Evolutionary conservation across 2,888 invertebrate genomes (phyloP).

Genomic region (Leptodirus hochenwartii): DNA sequence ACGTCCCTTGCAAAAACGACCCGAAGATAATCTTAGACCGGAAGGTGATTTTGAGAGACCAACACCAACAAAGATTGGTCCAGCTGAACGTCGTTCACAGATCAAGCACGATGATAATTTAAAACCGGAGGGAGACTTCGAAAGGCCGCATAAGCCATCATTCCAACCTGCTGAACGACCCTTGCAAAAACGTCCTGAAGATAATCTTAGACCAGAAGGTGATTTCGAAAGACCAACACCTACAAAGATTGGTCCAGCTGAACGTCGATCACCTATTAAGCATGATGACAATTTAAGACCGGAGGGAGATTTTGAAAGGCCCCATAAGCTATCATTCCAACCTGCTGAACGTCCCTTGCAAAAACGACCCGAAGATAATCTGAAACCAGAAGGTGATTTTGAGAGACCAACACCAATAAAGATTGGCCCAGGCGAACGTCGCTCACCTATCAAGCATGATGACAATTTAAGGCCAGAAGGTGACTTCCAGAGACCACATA

Average conservation of each 20-base stretch:
- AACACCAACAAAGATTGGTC: constrained; percentile 23
- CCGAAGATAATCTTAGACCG: constrained; percentile 28
- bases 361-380: constrained; percentile 27
- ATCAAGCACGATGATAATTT: constrained; percentile 32
- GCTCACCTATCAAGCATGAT: constrained; percentile 25
- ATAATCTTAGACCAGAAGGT: constrained; percentile 34
- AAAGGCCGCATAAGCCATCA: constrained; percentile 23
- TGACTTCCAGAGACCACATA: constrained; percentile 27
- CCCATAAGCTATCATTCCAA: constrained; percentile 20
- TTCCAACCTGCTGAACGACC: constrained; percentile 21
- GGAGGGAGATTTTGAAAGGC: constrained; percentile 23
- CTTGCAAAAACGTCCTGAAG: constrained; percentile 22
- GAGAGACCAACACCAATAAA: constrained; percentile 25
- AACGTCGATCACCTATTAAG: constrained; percentile 33
- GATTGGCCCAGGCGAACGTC: constrained; percentile 26
- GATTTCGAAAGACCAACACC: constrained; percentile 29
- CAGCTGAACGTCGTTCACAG: constrained; percentile 21
- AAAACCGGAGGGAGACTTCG: constrained; percentile 35
- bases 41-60: constrained; percentile 32
- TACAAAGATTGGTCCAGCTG: constrained; percentile 26
- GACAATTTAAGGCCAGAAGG: constrained; percentile 38
- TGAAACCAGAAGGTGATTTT: constrained; percentile 30
- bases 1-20: constrained; percentile 24
- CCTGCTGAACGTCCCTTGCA: constrained; percentile 22
- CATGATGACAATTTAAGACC: constrained; percentile 34